Evolutionary conservation across 2,888 invertebrate genomes (phyloP).

Genomic region (Pyrrhia umbra): DNA sequence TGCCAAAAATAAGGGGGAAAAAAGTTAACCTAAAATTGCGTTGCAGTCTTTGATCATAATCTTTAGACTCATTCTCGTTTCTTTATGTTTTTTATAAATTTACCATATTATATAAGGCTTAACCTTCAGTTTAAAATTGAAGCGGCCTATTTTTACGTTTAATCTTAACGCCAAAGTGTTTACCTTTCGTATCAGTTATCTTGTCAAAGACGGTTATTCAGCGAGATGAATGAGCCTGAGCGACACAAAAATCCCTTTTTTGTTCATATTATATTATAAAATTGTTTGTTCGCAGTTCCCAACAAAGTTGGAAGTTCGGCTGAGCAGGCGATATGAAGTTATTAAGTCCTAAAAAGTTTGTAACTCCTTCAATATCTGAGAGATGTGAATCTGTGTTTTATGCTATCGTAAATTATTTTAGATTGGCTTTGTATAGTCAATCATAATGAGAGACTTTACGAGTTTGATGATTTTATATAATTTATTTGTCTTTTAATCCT

Average conservation of each 20-base stretch:
- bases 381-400: slow-evolving; percentile 43
- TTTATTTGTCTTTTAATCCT: neutral
- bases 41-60: too few species aligned
- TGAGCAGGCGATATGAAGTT: slow-evolving; percentile 55
- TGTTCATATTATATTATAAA: slow-evolving; percentile 54
- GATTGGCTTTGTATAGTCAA: slow-evolving; percentile 22
- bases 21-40: too few species aligned
- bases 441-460: neutral
- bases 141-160: slow-evolving; percentile 33
- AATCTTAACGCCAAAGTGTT: slow-evolving; percentile 44
- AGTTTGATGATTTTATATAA: neutral
- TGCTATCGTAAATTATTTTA: slow-evolving; percentile 52
- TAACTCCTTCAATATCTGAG: slow-evolving; percentile 52
- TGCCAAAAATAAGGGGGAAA: too few species aligned
- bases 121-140: slow-evolving; percentile 23
- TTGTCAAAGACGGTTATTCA: slow-evolving; percentile 47
- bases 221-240: slow-evolving; percentile 44
- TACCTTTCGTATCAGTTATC: slow-evolving; percentile 52
- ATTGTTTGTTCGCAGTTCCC: slow-evolving; percentile 53
- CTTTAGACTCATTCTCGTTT: neutral
- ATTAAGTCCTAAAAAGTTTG: slow-evolving; percentile 53
- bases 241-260: slow-evolving; percentile 42
- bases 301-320: slow-evolving; percentile 51
- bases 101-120: neutral
- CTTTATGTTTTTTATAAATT: slow-evolving; percentile 4